Evolutionary conservation across 2,797 vertebrate genomes (phyloP).

Genomic region (Spheniscus humboldti): DNA sequence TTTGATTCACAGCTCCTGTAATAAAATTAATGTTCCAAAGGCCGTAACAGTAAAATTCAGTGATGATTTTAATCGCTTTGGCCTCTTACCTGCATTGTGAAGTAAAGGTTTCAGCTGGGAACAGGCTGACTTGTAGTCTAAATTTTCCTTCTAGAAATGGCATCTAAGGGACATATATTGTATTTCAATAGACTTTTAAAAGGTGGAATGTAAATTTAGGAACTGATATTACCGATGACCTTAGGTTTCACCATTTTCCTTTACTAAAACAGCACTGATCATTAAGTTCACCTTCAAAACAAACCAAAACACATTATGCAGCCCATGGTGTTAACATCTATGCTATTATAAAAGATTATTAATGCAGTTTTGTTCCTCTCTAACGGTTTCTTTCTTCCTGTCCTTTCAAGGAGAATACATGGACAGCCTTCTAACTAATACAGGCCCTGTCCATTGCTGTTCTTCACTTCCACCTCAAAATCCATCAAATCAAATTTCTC

Average conservation of each 20-base stretch:
- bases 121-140: background rate
- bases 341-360: background rate
- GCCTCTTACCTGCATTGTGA: background rate
- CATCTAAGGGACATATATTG: background rate
- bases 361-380: background rate
- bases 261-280: background rate
- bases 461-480: background rate
- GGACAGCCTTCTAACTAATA: background rate
- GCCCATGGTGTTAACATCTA: background rate
- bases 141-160: background rate
- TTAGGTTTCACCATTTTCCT: background rate
- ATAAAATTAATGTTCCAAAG: constrained; percentile 22
- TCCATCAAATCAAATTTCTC: background rate
- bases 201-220: background rate
- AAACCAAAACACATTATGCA: background rate
- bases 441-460: background rate
- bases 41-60: background rate
- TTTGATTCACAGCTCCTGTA: background rate
- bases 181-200: background rate
- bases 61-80: background rate
- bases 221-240: background rate
- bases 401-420: background rate
- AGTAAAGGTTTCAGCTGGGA: background rate
- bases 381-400: background rate
- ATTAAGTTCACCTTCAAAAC: constrained; percentile 4